A percentile compares a stretch with the other conserved stretches of the same genome.
Evolutionary conservation across 2,888 invertebrate species (phyloP).

Genomic region (Idaea dimidiata): DNA sequence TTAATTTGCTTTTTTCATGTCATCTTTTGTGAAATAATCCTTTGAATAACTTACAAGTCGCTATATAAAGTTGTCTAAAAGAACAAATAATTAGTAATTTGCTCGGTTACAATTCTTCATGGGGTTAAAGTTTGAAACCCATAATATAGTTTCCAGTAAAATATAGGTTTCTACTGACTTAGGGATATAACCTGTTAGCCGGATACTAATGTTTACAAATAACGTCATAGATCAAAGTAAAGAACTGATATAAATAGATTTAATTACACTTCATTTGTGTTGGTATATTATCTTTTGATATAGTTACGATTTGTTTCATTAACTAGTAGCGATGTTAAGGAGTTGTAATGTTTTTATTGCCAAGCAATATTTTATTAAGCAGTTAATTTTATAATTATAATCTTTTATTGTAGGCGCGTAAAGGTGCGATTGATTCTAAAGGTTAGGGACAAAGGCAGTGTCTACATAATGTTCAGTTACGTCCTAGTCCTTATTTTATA

Average conservation of each 20-base stretch:
- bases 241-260: not conserved
- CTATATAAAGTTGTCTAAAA: too few species aligned
- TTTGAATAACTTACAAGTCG: too few species aligned
- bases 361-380: not conserved
- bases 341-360: not conserved
- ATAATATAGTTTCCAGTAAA: not conserved
- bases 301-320: not conserved
- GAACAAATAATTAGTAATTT: not conserved
- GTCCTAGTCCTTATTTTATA: not conserved
- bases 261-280: not conserved
- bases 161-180: slow-evolving; percentile 35
- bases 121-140: not conserved
- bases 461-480: not conserved
- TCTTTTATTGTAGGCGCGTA: not conserved
- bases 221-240: not conserved
- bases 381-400: not conserved
- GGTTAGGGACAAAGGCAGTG: not conserved
- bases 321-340: not conserved
- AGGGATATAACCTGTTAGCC: not conserved
- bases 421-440: not conserved
- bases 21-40: too few species aligned
- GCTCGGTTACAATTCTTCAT: not conserved
- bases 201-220: not conserved
- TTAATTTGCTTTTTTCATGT: not conserved
- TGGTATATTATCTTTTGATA: slow-evolving; percentile 12